A percentile compares a stretch with the other conserved stretches of the same genome.
These are phyloP conservation scores for Megastigmus dorsalis DNA, from an alignment of 2,888 invertebrate species.

Conservation along the genomic window DNA sequence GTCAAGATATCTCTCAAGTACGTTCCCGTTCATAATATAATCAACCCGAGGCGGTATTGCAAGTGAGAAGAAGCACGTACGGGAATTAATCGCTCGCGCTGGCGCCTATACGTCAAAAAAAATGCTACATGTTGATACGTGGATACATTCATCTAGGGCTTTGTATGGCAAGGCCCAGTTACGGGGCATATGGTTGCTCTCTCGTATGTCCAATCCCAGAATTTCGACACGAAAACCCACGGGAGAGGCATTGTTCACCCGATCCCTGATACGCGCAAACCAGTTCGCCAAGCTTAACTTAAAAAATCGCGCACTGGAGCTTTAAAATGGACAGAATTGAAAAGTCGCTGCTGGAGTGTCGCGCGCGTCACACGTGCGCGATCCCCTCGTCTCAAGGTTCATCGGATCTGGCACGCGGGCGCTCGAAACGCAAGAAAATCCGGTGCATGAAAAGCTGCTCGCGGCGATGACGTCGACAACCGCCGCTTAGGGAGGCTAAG, in stretches of 20 bases:
- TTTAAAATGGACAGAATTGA: no score
- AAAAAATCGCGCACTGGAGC: no score
- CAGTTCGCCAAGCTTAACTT: no score
- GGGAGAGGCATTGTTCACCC: no score
- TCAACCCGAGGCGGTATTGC: background rate
- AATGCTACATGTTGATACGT: background rate
- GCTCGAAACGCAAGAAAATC: background rate
- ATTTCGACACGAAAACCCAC: background rate
- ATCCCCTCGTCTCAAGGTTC: background rate
- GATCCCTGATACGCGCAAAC: no score
- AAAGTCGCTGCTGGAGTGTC: no score
- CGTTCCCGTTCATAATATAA: constrained; percentile 5
- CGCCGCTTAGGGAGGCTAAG: background rate
- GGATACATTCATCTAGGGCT: background rate
- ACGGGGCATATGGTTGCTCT: constrained; percentile 46
- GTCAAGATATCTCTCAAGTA: constrained; percentile 13
- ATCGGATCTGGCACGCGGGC: background rate
- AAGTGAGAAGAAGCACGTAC: background rate
- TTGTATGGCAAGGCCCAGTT: background rate
- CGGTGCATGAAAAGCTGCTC: background rate
- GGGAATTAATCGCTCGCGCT: no score
- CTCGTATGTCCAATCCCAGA: background rate
- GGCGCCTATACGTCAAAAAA: background rate
- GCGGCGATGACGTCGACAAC: background rate
- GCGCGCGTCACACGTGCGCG: background rate